These are phyloP conservation scores for Merops nubicus DNA, from an alignment of 2,113 vertebrate species.

Conservation along the genomic window DNA sequence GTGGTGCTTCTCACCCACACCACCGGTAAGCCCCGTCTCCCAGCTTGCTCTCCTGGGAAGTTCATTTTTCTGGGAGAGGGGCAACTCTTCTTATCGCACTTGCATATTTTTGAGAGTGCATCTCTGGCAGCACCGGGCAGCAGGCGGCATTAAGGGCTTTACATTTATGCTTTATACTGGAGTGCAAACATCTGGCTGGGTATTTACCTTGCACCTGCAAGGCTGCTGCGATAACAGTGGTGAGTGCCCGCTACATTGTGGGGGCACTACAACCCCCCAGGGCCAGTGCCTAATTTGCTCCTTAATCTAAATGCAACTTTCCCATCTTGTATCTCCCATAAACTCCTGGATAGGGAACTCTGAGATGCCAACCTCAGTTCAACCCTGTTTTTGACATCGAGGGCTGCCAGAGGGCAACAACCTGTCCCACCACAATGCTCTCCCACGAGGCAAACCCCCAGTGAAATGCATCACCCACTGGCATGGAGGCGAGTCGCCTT, in stretches of 20 bases:
- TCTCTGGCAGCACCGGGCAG: rapidly evolving
- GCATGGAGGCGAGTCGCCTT: slow-evolving; percentile 34
- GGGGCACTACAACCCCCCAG: background rate
- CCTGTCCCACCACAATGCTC: background rate
- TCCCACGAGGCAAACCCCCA: slow-evolving; percentile 15
- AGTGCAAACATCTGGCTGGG: background rate
- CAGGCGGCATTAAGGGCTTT: background rate
- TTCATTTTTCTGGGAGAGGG: background rate
- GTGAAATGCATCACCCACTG: background rate
- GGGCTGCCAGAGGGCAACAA: background rate
- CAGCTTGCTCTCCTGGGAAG: rapidly evolving
- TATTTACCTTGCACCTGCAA: background rate
- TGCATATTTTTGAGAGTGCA: background rate
- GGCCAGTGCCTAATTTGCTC: background rate
- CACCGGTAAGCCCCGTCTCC: background rate
- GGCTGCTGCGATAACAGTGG: background rate
- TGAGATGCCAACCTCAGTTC: background rate
- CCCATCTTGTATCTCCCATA: background rate
- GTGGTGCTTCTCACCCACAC: rapidly evolving
- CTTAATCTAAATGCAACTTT: background rate
- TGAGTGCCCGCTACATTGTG: rapidly evolving
- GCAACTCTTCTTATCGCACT: rapidly evolving
- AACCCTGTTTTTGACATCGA: background rate
- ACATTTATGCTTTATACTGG: background rate
- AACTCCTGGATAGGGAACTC: background rate